phyloP scores from a whole-genome alignment of 2,888 invertebrate species.

The Acleris sparsana region DNA sequence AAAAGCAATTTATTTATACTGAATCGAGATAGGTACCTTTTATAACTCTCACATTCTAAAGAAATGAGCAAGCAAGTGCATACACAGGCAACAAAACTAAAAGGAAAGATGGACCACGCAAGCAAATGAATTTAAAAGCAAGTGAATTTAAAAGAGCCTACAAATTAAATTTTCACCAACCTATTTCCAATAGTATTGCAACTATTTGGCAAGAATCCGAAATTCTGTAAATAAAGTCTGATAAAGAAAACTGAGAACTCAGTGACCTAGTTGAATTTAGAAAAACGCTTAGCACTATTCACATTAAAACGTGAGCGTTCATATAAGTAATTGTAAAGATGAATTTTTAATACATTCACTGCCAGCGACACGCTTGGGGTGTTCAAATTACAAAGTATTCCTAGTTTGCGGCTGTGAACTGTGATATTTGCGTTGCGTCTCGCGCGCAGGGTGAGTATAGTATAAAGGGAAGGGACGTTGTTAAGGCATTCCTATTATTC shows the following conservation, averaged over 20 bases:
- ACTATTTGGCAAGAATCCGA: conserved; percentile 58
- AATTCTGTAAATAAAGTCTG: conserved; percentile 46
- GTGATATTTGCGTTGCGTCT: conserved; percentile 33
- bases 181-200: conserved; percentile 51
- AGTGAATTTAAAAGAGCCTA: neutral
- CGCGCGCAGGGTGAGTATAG: conserved; percentile 51
- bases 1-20: too few species aligned
- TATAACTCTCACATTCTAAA: too few species aligned
- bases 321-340: too few species aligned
- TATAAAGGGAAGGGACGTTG: conserved; percentile 56
- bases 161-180: neutral
- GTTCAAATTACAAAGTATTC: conserved; percentile 25
- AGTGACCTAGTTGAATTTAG: conserved; percentile 15
- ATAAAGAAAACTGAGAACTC: conserved; percentile 25
- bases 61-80: too few species aligned
- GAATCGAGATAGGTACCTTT: too few species aligned
- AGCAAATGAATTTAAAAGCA: too few species aligned
- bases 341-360: too few species aligned
- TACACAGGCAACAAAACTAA: too few species aligned
- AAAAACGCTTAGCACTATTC: too few species aligned
- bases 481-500: conserved; percentile 59
- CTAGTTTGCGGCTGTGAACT: neutral
- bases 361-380: neutral
- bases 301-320: too few species aligned
- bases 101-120: too few species aligned